Evolutionary conservation across 37 sponge, comb jelly and placozoan species (phyloP).

Genomic region (Cladorhizidae sp.): DNA sequence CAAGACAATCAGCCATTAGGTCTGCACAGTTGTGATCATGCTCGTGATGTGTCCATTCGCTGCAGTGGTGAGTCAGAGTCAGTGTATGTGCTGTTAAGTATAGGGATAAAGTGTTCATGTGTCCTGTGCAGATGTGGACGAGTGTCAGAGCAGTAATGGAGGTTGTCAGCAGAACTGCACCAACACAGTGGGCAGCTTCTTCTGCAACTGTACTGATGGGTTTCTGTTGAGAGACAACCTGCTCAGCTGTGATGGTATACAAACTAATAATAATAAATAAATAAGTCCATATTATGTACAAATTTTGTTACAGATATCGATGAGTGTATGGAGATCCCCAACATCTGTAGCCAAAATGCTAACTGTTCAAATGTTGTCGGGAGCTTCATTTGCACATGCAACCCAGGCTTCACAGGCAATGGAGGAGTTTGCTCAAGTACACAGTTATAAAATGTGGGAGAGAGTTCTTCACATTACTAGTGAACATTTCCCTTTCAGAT

Average conservation of each 20-base stretch:
- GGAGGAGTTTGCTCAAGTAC: slow-evolving; percentile 7
- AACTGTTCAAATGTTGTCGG: slow-evolving; percentile 44
- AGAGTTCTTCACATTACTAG: no score
- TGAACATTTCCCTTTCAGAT: no score
- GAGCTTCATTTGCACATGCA: slow-evolving; percentile 40
- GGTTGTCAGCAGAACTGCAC: slow-evolving; percentile 36
- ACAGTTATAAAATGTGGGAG: background rate
- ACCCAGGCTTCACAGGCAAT: slow-evolving; percentile 16
- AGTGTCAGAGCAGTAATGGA: no score
- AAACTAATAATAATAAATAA: no score
- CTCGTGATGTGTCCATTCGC: background rate
- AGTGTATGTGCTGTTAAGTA: slow-evolving; percentile 19
- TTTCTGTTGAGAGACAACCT: background rate
- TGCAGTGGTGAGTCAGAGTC: background rate
- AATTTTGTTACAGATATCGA: slow-evolving; percentile 20
- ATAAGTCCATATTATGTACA: background rate
- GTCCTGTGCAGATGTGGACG: no score
- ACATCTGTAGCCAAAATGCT: slow-evolving; percentile 32
- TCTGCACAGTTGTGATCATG: slow-evolving; percentile 14
- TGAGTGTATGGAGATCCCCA: slow-evolving; percentile 1
- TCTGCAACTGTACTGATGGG: background rate
- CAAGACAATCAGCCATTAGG: background rate
- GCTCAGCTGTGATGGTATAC: background rate
- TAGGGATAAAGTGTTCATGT: no score
- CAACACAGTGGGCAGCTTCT: slow-evolving; percentile 48